These are phyloP conservation scores for Microtus oregoni DNA, from an alignment of 2,113 vertebrate species.

Conservation along the genomic window DNA sequence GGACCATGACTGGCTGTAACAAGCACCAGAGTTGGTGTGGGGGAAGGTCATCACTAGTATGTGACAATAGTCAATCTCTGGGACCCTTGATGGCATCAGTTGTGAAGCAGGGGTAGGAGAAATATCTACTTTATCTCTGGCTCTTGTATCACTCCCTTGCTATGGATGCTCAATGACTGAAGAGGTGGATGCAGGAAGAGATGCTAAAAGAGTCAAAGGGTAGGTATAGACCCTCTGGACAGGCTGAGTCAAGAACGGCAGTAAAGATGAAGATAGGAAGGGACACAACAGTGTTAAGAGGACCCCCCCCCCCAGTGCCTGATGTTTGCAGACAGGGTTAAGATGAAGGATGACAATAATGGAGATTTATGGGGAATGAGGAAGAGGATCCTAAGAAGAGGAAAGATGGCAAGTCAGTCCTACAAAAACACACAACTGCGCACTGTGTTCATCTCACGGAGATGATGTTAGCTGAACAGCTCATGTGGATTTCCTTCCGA, in stretches of 20 bases:
- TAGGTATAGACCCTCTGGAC: fast-evolving
- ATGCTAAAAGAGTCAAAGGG: too few species aligned
- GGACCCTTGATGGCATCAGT: neutral
- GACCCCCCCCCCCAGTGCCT: neutral
- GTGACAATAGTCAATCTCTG: neutral
- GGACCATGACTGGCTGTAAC: neutral
- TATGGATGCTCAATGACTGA: neutral
- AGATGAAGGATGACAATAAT: neutral
- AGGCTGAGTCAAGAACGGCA: neutral
- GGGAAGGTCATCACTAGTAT: neutral
- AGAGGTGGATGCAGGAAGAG: neutral
- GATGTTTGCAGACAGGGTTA: neutral
- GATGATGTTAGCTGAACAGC: neutral
- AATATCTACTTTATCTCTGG: neutral
- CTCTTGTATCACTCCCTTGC: neutral
- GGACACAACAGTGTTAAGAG: neutral
- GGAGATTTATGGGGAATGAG: neutral
- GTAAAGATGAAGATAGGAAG: neutral
- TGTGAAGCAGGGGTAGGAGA: neutral
- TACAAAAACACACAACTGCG: neutral
- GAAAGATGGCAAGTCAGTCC: neutral
- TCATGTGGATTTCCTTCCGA: neutral
- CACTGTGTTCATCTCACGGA: neutral
- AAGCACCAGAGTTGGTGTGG: too few species aligned
- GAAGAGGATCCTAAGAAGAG: neutral